Base-by-base conservation (phyloP, 2,797 vertebrate species). In the Odontamblyopus lacepedii region DNA sequence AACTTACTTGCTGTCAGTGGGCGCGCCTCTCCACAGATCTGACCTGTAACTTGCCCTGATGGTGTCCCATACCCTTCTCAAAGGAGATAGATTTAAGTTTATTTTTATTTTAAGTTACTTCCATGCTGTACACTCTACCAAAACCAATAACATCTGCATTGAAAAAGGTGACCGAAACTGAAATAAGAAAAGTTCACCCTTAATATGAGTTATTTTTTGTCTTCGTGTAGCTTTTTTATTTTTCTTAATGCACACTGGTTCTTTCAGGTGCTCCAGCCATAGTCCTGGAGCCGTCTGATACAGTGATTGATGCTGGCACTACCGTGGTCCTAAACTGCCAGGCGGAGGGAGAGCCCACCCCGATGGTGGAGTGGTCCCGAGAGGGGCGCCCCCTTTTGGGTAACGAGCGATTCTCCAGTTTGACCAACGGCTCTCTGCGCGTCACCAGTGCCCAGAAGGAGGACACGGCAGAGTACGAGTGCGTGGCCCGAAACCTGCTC, bases 401-500 rank as follows among this genome's bases (percentile, higher is more conserved):
- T 23, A 78, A 89, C 0, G 88, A 94, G 27, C 93, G 94, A 67
- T 83, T 96, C 74, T 79, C 88, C 0, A 29, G 92, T 35, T 82
- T 98, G 75, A 82, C 93, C 26, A 97, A 98, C 0, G 91, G 95
- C 55, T 98, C 98, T 0, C 88, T 99, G 62, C 91, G 87, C 35
- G 86, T 99, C 50, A 81, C 88, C 18, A 87, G 92, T 0, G 93
- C 94, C 15, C 95, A 82, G 74, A 95, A 95, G 81, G 96, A 97
- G 85, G 97, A 99, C 85, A 98, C 97, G 0, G 87, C 96, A 0
- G 91, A 96, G 44, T 99, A 98, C n/a, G 94, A 98, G 85, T 99
- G 98, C 1, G 93, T 96, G 29, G 97, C 98, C 11, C 94, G 96
- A 77, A 99, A 99, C 71, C 64, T 95, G 2, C 92, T 99, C 76